A percentile compares a stretch with the other conserved stretches of the same genome.
These are phyloP conservation scores for Blastomussa wellsi DNA, from an alignment of 92 coral and sea anemone genomes.

Conservation along the genomic window DNA sequence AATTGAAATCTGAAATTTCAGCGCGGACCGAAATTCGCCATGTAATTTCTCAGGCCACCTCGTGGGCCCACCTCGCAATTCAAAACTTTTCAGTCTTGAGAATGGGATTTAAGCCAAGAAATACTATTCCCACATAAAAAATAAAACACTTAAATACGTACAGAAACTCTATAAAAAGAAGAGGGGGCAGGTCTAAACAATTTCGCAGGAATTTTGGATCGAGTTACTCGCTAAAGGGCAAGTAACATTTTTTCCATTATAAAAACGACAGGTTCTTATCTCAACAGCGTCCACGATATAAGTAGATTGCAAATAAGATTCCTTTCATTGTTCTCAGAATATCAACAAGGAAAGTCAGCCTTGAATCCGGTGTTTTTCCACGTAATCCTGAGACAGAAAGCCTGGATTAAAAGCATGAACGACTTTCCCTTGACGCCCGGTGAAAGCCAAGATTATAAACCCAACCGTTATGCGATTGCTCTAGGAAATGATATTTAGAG, in stretches of 20 bases:
- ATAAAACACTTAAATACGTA: background rate
- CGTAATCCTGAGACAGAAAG: constrained; percentile 12
- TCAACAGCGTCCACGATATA: constrained; percentile 18
- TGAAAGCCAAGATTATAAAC: background rate
- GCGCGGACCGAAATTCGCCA: no score
- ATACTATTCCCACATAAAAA: background rate
- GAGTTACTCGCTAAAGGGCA: constrained; percentile 21
- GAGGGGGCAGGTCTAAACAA: background rate
- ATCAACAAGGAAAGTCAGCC: constrained; percentile 24
- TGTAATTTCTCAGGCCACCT: no score
- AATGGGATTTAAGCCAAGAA: constrained; percentile 2
- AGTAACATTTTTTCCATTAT: constrained; percentile 23
- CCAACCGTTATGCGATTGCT: background rate
- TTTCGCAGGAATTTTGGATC: constrained; percentile 24
- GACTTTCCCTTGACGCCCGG: background rate
- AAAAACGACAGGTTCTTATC: constrained; percentile 22
- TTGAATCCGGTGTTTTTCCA: background rate
- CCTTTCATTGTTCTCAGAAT: constrained; percentile 32
- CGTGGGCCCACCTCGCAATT: background rate
- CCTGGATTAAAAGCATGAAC: background rate
- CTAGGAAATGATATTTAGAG: background rate
- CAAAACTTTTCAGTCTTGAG: background rate
- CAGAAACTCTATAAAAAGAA: background rate
- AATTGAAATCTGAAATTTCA: no score
- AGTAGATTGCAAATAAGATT: constrained; percentile 37